A percentile compares a stretch with the other conserved stretches of the same genome.
Evolutionary conservation across 2,888 invertebrate genomes (phyloP).

Genomic region (Limnephilus marmoratus): DNA sequence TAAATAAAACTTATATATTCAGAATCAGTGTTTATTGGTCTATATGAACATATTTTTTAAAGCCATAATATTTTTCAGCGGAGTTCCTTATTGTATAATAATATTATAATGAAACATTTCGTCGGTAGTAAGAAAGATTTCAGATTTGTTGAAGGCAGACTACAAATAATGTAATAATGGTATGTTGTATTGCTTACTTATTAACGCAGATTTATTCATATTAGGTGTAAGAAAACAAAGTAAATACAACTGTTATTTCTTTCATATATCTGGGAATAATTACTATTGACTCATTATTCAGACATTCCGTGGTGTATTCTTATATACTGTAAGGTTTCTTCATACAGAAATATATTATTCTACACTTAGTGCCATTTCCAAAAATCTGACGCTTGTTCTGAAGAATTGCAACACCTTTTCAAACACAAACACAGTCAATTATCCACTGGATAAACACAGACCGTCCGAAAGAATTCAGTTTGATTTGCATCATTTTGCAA

Average conservation of each 20-base stretch:
- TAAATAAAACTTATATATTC: no score
- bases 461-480: neutral
- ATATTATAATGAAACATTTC: neutral
- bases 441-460: slow-evolving; percentile 6
- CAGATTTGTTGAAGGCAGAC: neutral
- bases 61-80: no score
- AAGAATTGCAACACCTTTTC: slow-evolving; percentile 34
- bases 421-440: slow-evolving; percentile 23
- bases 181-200: neutral
- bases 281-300: neutral
- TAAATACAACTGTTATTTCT: neutral
- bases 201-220: neutral
- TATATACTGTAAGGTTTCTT: neutral
- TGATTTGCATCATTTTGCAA: slow-evolving; percentile 9
- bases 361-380: neutral
- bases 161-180: neutral
- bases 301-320: neutral
- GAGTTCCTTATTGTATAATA: no score
- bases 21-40: no score
- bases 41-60: no score
- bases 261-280: neutral
- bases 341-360: neutral
- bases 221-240: neutral
- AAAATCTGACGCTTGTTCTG: slow-evolving; percentile 32
- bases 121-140: neutral